Base-by-base conservation (phyloP, 2,888 invertebrate species). In the Tyria jacobaeae region DNA sequence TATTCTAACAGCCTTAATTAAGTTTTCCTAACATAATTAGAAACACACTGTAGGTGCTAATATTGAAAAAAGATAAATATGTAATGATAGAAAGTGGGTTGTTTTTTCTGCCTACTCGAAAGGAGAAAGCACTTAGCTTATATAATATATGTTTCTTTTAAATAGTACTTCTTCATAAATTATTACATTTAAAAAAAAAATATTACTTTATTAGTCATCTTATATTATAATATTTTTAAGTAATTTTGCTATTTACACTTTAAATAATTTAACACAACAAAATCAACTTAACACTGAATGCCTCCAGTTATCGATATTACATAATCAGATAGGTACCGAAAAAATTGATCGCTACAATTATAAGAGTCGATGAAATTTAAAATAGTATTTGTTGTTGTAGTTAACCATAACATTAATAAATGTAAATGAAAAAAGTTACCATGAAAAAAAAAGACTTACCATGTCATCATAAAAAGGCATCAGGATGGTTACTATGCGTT, bases 381-480 rank as follows among this genome's bases (percentile, higher is more conserved):
- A 50, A 37, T 9, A 52, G 21, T 52, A 52, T 0, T 9, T 27
- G 14, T 37, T 9, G 0, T 37, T 2, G n/a, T n/a, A n/a, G n/a
- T n/a, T n/a, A n/a, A n/a, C n/a, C n/a, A n/a, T n/a, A n/a, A n/a
- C n/a, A n/a, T n/a, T n/a, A n/a, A n/a, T n/a, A n/a, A n/a, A n/a
- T n/a, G n/a, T n/a, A n/a, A n/a, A n/a, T n/a, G n/a, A n/a, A n/a
- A n/a, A n/a, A n/a, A n/a, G n/a, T n/a, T n/a, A n/a, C n/a, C n/a
- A n/a, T n/a, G n/a, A 34, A 21, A 6, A 12, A 35, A 57, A 64
- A 39, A 2, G 4, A 84, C 93, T 92, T 71, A 93, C 93, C 86
- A 89, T 88, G 76, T 90, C 90, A 91, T 92, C 89, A 88, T 93
- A 91, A 88, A 85, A 85, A 81, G 92, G 91, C 92, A 94, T 93